Percentiles rank a stretch among this genome's conserved stretches.
Conservation (phyloP, 2,888 invertebrate species). For the Escarpia spicata region DNA sequence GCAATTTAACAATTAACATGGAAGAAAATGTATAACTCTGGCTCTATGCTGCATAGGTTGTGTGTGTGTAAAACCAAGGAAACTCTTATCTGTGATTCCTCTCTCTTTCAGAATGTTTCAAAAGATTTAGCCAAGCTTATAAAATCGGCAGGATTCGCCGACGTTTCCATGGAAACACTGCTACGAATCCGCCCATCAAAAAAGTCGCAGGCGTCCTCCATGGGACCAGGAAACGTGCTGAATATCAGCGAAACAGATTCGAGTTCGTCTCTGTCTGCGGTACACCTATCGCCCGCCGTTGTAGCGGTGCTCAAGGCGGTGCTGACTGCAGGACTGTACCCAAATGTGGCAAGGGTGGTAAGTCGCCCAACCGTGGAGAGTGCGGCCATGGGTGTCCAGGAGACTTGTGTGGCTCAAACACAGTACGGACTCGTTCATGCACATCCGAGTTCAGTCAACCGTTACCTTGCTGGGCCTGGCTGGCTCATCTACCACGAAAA, state of each 20-base stretch:
- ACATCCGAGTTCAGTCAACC: constrained; percentile 61
- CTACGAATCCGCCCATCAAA: neutral
- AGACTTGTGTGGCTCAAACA: constrained; percentile 53
- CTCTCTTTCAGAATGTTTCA: constrained; percentile 55
- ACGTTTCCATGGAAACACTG: constrained; percentile 18
- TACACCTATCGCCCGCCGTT: constrained; percentile 42
- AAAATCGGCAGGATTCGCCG: constrained; percentile 51
- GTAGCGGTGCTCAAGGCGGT: constrained; percentile 54
- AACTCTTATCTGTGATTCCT: neutral
- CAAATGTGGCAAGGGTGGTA: constrained; percentile 45
- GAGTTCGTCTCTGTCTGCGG: neutral
- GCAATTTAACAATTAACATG: too few relatives aligned
- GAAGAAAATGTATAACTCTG: neutral
- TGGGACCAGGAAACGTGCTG: constrained; percentile 40
- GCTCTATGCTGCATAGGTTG: neutral
- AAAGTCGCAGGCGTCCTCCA: neutral
- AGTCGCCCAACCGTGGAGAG: constrained; percentile 45
- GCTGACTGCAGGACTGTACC: constrained; percentile 48
- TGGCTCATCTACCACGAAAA: constrained; percentile 62
- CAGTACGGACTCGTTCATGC: constrained; percentile 54
- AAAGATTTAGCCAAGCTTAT: constrained; percentile 56
- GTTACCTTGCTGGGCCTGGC: constrained; percentile 51
- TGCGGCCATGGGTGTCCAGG: constrained; percentile 47
- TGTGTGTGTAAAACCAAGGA: neutral
- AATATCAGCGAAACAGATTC: constrained; percentile 44